A percentile compares a stretch with the other conserved stretches of the same genome.
phyloP scores from a whole-genome alignment of 2,797 vertebrate genomes.

The Threskiornis aethiopicus region DNA sequence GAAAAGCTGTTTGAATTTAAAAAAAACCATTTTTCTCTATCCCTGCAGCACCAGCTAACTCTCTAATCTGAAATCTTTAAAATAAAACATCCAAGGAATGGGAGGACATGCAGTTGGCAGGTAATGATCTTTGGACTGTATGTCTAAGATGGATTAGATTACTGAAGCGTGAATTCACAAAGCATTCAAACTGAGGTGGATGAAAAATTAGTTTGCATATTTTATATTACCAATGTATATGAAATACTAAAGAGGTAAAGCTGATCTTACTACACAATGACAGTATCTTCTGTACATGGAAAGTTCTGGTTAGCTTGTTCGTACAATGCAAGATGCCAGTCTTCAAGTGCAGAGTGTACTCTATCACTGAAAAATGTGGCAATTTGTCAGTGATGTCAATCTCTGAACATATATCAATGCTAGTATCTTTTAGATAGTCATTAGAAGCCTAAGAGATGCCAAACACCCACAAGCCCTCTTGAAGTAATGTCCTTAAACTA shows the following conservation, averaged over 20 bases:
- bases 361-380: background rate
- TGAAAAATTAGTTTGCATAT: constrained; percentile 41
- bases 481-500: background rate
- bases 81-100: constrained; percentile 20
- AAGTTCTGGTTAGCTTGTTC: background rate
- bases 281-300: background rate
- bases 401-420: background rate
- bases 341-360: background rate
- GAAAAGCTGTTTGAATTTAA: constrained; percentile 40
- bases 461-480: background rate
- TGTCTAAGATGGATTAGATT: constrained; percentile 35
- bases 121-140: constrained; percentile 24
- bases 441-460: background rate
- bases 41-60: background rate
- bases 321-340: background rate
- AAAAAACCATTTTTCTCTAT: constrained; percentile 15
- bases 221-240: constrained; percentile 7
- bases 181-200: constrained; percentile 25
- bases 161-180: constrained; percentile 27
- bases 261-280: background rate
- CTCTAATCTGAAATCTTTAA: constrained; percentile 46
- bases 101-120: constrained; percentile 8
- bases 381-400: background rate
- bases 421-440: background rate
- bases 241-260: background rate